phyloP scores from a whole-genome alignment of 1,140 invertebrate species.

The Argopecten irradians region DNA sequence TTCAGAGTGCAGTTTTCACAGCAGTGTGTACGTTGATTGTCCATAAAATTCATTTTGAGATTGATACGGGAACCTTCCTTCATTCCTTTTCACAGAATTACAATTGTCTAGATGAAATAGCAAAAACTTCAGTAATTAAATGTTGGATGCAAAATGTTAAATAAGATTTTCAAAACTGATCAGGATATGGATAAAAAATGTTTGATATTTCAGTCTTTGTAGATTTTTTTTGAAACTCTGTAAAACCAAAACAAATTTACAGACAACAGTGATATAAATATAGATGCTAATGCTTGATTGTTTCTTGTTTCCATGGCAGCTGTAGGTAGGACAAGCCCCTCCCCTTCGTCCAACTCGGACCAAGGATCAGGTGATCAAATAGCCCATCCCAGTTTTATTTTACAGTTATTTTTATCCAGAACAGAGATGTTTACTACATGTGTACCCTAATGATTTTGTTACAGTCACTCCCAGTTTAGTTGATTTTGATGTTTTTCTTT shows the following conservation, averaged over 20 bases:
- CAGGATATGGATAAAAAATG: too few relatives aligned
- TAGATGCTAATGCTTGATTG: background rate
- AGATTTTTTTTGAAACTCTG: too few relatives aligned
- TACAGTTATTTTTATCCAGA: background rate
- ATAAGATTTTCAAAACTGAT: too few relatives aligned
- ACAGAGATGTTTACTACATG: background rate
- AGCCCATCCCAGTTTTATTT: background rate
- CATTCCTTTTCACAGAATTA: too few relatives aligned
- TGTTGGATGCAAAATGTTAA: too few relatives aligned
- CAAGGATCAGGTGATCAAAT: conserved; percentile 44
- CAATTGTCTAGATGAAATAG: too few relatives aligned
- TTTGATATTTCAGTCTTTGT: too few relatives aligned
- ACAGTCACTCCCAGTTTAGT: background rate
- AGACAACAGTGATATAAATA: background rate
- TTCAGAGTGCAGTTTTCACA: background rate
- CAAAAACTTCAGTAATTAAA: too few relatives aligned
- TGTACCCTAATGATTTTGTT: background rate
- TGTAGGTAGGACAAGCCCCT: conserved; percentile 41
- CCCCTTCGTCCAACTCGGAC: conserved; percentile 72
- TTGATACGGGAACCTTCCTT: too few relatives aligned
- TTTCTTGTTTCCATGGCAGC: conserved; percentile 9
- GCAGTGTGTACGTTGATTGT: too few relatives aligned
- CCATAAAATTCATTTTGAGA: background rate
- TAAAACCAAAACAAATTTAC: too few relatives aligned
- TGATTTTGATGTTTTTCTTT: conserved; percentile 20